phyloP scores from a whole-genome alignment of 2,888 invertebrate species.

The Oscheius sp. region DNA sequence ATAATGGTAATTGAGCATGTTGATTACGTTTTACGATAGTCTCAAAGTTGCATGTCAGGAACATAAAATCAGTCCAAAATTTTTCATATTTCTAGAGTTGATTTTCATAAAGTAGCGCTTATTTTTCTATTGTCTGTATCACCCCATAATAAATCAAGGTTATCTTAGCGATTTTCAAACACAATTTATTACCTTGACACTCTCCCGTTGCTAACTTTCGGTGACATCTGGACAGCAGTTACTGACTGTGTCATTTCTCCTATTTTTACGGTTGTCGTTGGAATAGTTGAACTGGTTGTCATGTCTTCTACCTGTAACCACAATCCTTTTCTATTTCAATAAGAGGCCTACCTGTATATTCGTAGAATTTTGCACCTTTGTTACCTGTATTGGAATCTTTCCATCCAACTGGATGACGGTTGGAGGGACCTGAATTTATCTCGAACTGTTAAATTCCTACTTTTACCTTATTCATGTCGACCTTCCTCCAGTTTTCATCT shows the following conservation, averaged over 20 bases:
- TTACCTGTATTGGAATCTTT: neutral
- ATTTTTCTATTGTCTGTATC: too few relatives aligned
- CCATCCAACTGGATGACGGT: conserved; percentile 22
- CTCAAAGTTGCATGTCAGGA: too few relatives aligned
- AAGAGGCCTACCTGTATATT: conserved; percentile 13
- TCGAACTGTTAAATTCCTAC: neutral
- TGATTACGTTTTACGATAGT: too few relatives aligned
- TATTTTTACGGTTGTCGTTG: neutral
- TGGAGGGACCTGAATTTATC: neutral
- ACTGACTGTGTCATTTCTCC: neutral
- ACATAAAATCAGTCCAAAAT: too few relatives aligned
- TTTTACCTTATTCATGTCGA: conserved; percentile 4
- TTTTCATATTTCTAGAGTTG: too few relatives aligned
- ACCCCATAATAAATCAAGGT: too few relatives aligned
- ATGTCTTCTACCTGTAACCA: conserved; percentile 10
- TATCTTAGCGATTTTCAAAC: too few relatives aligned
- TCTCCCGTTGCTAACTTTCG: neutral
- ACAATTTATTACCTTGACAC: neutral
- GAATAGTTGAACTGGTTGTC: neutral
- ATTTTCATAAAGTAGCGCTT: too few relatives aligned
- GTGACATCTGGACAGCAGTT: neutral
- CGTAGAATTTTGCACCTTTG: conserved; percentile 1
- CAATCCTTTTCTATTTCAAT: neutral
- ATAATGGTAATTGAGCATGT: too few relatives aligned
- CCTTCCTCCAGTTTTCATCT: neutral